Evolutionary conservation across 2,888 invertebrate species (phyloP).

Genomic region (Pharmacophagus antenor): DNA sequence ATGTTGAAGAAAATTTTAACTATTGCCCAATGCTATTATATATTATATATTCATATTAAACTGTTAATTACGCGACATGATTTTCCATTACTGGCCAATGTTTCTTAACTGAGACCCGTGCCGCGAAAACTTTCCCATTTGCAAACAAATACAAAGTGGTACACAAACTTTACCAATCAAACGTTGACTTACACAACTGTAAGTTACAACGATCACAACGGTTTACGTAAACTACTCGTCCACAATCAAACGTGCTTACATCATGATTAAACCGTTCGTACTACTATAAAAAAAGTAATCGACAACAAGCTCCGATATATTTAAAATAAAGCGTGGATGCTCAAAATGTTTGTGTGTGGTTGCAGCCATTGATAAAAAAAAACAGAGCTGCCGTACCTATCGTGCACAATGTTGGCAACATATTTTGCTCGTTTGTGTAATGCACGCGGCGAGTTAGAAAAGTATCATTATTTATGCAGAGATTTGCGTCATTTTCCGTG

Average conservation of each 20-base stretch:
- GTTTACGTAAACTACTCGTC: conserved; percentile 19
- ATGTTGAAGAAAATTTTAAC: no score
- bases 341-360: conserved; percentile 22
- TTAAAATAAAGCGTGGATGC: conserved; percentile 26
- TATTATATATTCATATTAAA: not conserved
- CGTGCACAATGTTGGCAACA: conserved; percentile 21
- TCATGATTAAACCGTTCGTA: conserved; percentile 7
- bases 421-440: conserved; percentile 30
- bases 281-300: conserved; percentile 12
- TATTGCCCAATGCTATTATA: no score
- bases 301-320: conserved; percentile 25
- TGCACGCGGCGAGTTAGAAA: conserved; percentile 29
- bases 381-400: conserved; percentile 18
- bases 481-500: conserved; percentile 25
- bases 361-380: conserved; percentile 26
- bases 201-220: conserved; percentile 4
- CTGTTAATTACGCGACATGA: not conserved
- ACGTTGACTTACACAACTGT: conserved; percentile 14
- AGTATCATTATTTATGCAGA: conserved; percentile 27
- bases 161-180: conserved; percentile 23
- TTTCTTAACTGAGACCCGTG: conserved; percentile 10
- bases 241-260: conserved; percentile 4
- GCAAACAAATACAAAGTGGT: conserved; percentile 18
- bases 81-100: not conserved
- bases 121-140: conserved; percentile 13